Evolutionary conservation across 53 echinoderm and acorn worm genomes (phyloP), one percentile per base, ranked within the genome.

Genomic region (Luidia sarsii): DNA sequence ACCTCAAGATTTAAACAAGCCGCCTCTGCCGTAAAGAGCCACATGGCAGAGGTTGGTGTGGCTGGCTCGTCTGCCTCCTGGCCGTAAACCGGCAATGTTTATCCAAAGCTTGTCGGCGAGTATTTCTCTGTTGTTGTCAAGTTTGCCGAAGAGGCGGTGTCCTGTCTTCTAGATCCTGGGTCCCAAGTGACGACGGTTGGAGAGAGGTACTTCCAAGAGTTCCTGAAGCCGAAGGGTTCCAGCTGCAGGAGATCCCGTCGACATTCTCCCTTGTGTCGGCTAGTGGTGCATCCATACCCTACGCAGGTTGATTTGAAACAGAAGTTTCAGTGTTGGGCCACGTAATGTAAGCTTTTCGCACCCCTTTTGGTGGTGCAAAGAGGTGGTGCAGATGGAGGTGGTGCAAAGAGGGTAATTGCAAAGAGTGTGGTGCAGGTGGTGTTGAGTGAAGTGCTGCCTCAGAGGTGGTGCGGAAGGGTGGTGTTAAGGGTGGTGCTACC

Each of bases 131-230:
- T 64, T 3, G 46, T 6, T n/a, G 80, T 80, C 7, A 65, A 43
- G 23, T 80, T 80, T 31, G 21, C 34, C n/a, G 49, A 45, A 9
- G 25, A 6, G 16, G 6, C 33, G 24, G 80, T 80, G 21, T n/a
- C 64, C 46, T 80, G 80, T 39, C 64, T 84, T 13, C 25, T 84
- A 1, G 84, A 73, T 23, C 57, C 72, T 1, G 84, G 84, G 4
- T 84, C 84, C 20, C 84, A 84, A 48, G 84, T 84, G 48, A 52
- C 80, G 3, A 64, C 80, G 2, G 39, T 64, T 8, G 65, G 80
- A 18, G 65, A n/a, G n/a, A n/a, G n/a, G 19, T 80, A 34, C 29
- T 80, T 80, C 59, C 18, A 3, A 19, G 34, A 65, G 28, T 14
- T 16, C 11, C 59, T 80, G 16, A 20, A 65, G 32, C 48, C 80